Evolutionary conservation across 1,140 invertebrate species (phyloP), one percentile per base, ranked within the genome.

Genomic region (Olivierus martensii): DNA sequence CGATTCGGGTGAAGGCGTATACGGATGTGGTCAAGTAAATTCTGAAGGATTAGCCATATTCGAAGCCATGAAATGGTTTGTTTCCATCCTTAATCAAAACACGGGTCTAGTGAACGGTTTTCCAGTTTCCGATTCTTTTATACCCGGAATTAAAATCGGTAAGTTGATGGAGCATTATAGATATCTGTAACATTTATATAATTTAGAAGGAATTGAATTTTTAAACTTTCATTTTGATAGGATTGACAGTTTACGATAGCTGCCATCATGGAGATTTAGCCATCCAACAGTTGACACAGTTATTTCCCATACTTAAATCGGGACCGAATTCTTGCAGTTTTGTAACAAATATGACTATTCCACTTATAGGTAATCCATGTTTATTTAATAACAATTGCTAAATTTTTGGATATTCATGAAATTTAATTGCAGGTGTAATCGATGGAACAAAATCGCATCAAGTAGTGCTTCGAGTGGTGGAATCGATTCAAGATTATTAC

Each of bases 11-110:
- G 17, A 44, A 17, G 56, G 56, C 1, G 18, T 57, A 3, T 57
- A 49, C 41, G 56, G 56, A 11, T 57, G 56, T 34, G 51, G 51
- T 19, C 9, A 46, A 4, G 43, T 51, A 6, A 52, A 57, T 14
- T 45, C 55, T 3, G 48, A 52, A 35, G 64, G 64, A 18, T 50
- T 65, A 15, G 57, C 64, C 14, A 54, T 61, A 19, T 52, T 58
- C 10, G 63, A 65, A 37, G 59, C 64, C 1, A 54, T 66, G 28
- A 45, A 62, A 4, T 65, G 59, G 61, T 58, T 62, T 12, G 35
- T 66, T 5, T 35, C 22, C 3, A 42, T 41, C 4, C 44, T 57
- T 1, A 57, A 57, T 44, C 42, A 52, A 46, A 52, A 56, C 4
- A 18, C 46, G 2, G 55, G 55, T 11, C 35, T 47, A 3, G 19